A percentile compares a stretch with the other conserved stretches of the same genome.
phyloP scores from a whole-genome alignment of 2,888 invertebrate species.

The Hemithea aestivaria region DNA sequence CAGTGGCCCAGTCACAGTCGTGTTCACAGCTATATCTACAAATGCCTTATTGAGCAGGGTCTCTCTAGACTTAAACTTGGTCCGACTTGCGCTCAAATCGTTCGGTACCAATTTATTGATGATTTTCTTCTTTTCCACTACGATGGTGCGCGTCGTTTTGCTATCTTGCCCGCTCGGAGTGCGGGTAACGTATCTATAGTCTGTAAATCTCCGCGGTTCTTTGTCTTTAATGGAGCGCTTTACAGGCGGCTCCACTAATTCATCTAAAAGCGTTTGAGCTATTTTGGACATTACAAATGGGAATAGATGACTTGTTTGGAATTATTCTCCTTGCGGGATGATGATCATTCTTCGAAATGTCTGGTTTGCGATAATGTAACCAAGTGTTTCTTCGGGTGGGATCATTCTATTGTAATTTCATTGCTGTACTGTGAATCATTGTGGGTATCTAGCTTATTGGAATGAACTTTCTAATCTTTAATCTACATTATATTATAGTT shows the following conservation, averaged over 20 bases:
- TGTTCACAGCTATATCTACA: slow-evolving; percentile 42
- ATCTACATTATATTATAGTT: too few relatives aligned
- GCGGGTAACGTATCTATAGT: not conserved
- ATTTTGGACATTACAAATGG: slow-evolving; percentile 42
- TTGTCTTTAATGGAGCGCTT: slow-evolving; percentile 28
- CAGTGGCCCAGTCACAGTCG: slow-evolving; percentile 41
- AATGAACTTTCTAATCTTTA: too few relatives aligned
- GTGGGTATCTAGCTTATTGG: too few relatives aligned
- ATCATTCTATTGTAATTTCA: slow-evolving; percentile 7
- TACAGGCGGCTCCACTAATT: slow-evolving; percentile 45
- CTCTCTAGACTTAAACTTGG: slow-evolving; percentile 36
- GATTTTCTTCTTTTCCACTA: slow-evolving; percentile 41
- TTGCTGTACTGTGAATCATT: not conserved
- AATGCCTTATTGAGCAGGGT: slow-evolving; percentile 33
- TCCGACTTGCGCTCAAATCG: slow-evolving; percentile 22
- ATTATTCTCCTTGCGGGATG: too few relatives aligned
- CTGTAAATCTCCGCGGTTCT: slow-evolving; percentile 10
- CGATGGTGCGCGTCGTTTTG: slow-evolving; percentile 31
- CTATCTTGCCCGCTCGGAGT: slow-evolving; percentile 21
- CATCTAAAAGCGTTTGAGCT: slow-evolving; percentile 50
- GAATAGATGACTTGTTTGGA: slow-evolving; percentile 2
- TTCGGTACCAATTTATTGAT: slow-evolving; percentile 35
- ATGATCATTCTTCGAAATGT: slow-evolving; percentile 10
- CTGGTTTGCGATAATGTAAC: slow-evolving; percentile 1
- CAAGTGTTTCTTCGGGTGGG: slow-evolving; percentile 9